Percentiles rank a stretch among this genome's conserved stretches.
Conservation (phyloP, 2,888 invertebrate genomes). For the Polia nebulosa region DNA sequence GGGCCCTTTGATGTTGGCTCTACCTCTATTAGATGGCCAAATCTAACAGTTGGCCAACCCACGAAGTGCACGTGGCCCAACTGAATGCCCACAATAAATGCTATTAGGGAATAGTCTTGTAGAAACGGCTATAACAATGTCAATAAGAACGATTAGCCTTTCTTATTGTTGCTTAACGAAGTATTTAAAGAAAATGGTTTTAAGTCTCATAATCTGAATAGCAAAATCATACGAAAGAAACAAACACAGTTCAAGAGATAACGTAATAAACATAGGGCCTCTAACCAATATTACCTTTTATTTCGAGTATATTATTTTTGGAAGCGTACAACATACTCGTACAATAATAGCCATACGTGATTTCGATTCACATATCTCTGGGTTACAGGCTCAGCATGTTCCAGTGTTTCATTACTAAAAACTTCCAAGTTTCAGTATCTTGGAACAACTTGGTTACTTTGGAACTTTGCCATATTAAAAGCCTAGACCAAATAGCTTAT, state of each 20-base stretch:
- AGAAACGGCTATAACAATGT: too few species aligned
- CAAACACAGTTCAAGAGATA: slow-evolving; percentile 16
- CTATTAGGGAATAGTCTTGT: too few species aligned
- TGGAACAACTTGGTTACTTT: slow-evolving; percentile 29
- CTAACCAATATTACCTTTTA: slow-evolving; percentile 22
- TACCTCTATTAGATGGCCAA: too few species aligned
- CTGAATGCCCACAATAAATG: too few species aligned
- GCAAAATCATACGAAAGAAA: not conserved
- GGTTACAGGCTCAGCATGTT: slow-evolving; percentile 95
- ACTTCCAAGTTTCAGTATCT: slow-evolving; percentile 46
- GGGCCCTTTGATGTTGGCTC: too few species aligned
- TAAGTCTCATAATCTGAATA: not conserved
- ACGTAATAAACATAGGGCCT: not conserved
- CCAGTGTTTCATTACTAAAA: slow-evolving; percentile 47
- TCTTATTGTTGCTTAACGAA: not conserved
- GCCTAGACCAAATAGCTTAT: slow-evolving; percentile 48
- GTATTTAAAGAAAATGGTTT: not conserved
- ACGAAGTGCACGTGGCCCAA: too few species aligned
- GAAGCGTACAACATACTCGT: not conserved
- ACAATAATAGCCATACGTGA: slow-evolving; percentile 93
- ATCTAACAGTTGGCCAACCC: too few species aligned
- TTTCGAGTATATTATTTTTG: slow-evolving; percentile 3
- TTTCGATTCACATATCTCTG: slow-evolving; percentile 96
- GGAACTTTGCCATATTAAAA: slow-evolving; percentile 44
- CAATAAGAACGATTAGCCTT: too few species aligned